phyloP scores from a whole-genome alignment of 1,140 invertebrate species.

The Tetramorium alpestre region DNA sequence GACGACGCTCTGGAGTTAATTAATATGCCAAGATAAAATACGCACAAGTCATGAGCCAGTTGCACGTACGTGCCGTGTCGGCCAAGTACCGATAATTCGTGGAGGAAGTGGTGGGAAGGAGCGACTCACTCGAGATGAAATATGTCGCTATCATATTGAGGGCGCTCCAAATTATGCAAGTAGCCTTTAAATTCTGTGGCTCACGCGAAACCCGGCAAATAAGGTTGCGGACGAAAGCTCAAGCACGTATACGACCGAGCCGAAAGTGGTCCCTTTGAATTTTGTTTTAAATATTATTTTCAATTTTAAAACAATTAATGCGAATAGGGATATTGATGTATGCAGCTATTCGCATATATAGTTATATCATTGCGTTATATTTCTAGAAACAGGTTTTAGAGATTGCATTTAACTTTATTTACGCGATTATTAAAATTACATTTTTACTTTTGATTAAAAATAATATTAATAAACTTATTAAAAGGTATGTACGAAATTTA shows the following conservation, averaged over 20 bases:
- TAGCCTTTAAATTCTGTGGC: slow-evolving; percentile 49
- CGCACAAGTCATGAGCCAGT: slow-evolving; percentile 47
- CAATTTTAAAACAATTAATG: neutral
- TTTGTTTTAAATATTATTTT: neutral
- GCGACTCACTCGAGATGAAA: slow-evolving; percentile 52
- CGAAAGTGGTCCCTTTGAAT: neutral
- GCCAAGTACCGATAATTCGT: slow-evolving; percentile 53
- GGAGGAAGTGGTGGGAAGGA: slow-evolving; percentile 18
- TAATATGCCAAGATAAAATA: slow-evolving; percentile 60
- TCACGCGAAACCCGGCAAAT: slow-evolving; percentile 11
- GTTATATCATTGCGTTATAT: neutral
- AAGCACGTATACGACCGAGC: neutral
- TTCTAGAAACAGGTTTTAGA: neutral
- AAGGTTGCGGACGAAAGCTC: neutral
- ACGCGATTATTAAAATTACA: neutral
- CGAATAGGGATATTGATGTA: no score
- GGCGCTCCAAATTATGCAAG: slow-evolving; percentile 61
- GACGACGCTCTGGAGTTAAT: slow-evolving; percentile 40
- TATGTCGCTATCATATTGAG: slow-evolving; percentile 59
- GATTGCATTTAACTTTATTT: neutral
- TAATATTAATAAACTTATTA: neutral
- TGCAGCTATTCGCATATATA: neutral
- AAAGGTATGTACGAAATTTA: neutral
- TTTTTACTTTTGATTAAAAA: slow-evolving; percentile 5
- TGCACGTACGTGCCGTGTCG: slow-evolving; percentile 51